These are phyloP conservation scores for Oostethus manadensis DNA, from an alignment of 2,113 vertebrate genomes.

Conservation along the genomic window DNA sequence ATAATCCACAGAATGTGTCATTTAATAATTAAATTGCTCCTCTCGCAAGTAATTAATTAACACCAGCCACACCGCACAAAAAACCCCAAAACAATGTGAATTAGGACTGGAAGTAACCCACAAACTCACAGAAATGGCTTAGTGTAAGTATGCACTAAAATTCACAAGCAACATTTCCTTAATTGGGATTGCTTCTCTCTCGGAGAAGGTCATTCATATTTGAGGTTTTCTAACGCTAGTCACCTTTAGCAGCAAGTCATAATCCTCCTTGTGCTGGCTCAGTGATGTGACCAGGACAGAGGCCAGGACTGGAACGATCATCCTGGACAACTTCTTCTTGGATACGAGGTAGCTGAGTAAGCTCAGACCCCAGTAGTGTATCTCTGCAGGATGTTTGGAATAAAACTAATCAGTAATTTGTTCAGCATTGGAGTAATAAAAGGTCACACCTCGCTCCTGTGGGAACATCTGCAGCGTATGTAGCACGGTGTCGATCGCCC, in stretches of 20 bases:
- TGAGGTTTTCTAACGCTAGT: not conserved
- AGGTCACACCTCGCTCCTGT: slow-evolving; percentile 75
- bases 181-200: too few relatives aligned
- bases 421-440: too few relatives aligned
- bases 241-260: slow-evolving; percentile 81
- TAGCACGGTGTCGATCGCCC: slow-evolving; percentile 83
- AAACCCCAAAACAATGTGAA: too few relatives aligned
- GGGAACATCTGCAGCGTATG: slow-evolving; percentile 92
- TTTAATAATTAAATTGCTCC: too few relatives aligned
- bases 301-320: slow-evolving; percentile 79
- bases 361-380: slow-evolving; percentile 84
- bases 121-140: too few relatives aligned
- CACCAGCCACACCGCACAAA: too few relatives aligned
- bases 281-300: slow-evolving; percentile 79
- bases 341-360: slow-evolving; percentile 80
- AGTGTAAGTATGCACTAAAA: too few relatives aligned
- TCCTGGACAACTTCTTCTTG: slow-evolving; percentile 80
- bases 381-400: slow-evolving; percentile 68
- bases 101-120: too few relatives aligned
- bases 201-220: not conserved
- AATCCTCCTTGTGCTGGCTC: slow-evolving; percentile 73
- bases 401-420: too few relatives aligned
- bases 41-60: too few relatives aligned
- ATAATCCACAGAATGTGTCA: too few relatives aligned
- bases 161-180: too few relatives aligned